Evolutionary conservation across 2,113 vertebrate genomes (phyloP).

Genomic region (Dipodomys spectabilis): DNA sequence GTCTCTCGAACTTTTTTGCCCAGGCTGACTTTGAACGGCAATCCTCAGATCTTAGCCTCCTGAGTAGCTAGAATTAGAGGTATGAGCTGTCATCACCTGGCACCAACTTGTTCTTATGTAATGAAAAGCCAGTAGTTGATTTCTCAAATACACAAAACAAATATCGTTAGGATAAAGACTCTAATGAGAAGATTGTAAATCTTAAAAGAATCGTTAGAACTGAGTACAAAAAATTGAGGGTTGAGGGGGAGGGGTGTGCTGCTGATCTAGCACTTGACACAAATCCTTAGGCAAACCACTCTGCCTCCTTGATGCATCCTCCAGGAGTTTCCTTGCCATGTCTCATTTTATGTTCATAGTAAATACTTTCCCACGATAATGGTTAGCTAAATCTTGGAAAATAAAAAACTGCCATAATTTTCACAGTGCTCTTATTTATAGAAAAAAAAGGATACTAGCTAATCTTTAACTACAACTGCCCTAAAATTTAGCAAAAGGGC

Average conservation of each 20-base stretch:
- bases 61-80: too few relatives aligned
- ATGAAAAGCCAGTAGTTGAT: background rate
- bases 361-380: background rate
- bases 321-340: background rate
- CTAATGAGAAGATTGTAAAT: background rate
- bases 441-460: too few relatives aligned
- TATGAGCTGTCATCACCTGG: too few relatives aligned
- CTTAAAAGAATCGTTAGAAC: background rate
- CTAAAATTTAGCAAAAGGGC: background rate
- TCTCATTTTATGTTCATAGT: background rate
- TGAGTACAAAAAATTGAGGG: background rate
- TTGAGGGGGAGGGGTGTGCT: background rate
- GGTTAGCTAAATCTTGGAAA: background rate
- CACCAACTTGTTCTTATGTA: background rate
- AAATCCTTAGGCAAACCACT: too few relatives aligned
- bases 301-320: too few relatives aligned
- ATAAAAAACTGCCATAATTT: too few relatives aligned
- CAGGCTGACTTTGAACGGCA: too few relatives aligned
- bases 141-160: background rate
- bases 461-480: background rate
- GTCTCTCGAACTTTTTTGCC: too few relatives aligned
- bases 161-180: conserved; percentile 4
- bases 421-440: too few relatives aligned
- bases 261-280: too few relatives aligned
- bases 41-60: too few relatives aligned